phyloP scores from a whole-genome alignment of 2,888 invertebrate species.

The Criorhina ranunculi region DNA sequence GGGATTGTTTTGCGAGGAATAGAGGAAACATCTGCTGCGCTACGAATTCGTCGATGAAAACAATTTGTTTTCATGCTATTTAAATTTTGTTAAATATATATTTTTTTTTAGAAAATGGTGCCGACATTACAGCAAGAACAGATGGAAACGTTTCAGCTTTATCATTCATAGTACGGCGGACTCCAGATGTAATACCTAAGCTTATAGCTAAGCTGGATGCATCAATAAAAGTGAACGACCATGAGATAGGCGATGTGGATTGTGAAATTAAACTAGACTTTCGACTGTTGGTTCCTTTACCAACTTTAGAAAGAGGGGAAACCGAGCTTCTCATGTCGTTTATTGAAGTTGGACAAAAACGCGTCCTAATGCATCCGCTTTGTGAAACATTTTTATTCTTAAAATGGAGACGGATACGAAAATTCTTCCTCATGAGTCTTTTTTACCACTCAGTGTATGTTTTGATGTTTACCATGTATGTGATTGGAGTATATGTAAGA shows the following conservation, averaged over 20 bases:
- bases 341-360: slow-evolving; percentile 92
- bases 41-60: no score
- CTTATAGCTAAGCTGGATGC: slow-evolving; percentile 89
- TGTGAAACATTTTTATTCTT: slow-evolving; percentile 93
- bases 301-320: slow-evolving; percentile 87
- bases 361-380: slow-evolving; percentile 92
- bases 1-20: no score
- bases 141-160: slow-evolving; percentile 92
- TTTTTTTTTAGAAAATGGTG: slow-evolving; percentile 87
- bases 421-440: slow-evolving; percentile 92
- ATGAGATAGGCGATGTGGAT: slow-evolving; percentile 93
- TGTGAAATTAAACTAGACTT: slow-evolving; percentile 91
- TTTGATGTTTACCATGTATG: slow-evolving; percentile 89
- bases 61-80: neutral
- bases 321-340: slow-evolving; percentile 89
- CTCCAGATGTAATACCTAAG: slow-evolving; percentile 92
- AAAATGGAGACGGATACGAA: slow-evolving; percentile 93
- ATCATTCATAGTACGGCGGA: slow-evolving; percentile 92
- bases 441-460: slow-evolving; percentile 92
- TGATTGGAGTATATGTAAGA: slow-evolving; percentile 86
- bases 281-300: slow-evolving; percentile 87
- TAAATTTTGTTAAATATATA: neutral
- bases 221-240: slow-evolving; percentile 91
- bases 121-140: slow-evolving; percentile 92
- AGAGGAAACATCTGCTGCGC: no score